Evolutionary conservation across 2,888 invertebrate genomes (phyloP).

Genomic region (Phragmatobia fuliginosa): DNA sequence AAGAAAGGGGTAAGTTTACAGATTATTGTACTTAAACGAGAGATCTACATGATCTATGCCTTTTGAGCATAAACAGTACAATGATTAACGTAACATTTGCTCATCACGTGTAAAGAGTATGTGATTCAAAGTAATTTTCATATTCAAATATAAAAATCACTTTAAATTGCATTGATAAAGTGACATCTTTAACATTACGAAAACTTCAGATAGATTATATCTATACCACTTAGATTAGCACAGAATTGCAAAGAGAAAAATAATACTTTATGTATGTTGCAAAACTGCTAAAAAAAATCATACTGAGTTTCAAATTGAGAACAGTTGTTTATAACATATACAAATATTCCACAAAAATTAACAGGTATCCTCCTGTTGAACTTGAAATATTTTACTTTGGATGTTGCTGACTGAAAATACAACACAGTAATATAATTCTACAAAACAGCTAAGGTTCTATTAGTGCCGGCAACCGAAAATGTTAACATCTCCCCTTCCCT

Average conservation of each 20-base stretch:
- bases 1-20: not conserved
- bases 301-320: not conserved
- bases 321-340: not conserved
- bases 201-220: not conserved
- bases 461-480: conserved; percentile 43
- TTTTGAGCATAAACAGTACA: not conserved
- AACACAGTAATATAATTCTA: not conserved
- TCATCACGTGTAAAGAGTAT: not conserved
- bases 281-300: too few relatives aligned
- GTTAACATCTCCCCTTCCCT: conserved; percentile 34
- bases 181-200: too few relatives aligned
- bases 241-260: not conserved
- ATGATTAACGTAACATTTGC: not conserved
- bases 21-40: not conserved
- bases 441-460: conserved; percentile 13
- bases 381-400: not conserved
- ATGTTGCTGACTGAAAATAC: not conserved
- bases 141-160: too few relatives aligned
- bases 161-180: too few relatives aligned
- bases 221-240: too few relatives aligned
- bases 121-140: too few relatives aligned
- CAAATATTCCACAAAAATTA: not conserved
- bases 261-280: too few relatives aligned
- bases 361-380: too few relatives aligned
- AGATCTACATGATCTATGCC: not conserved